These are phyloP conservation scores for Anadara kagoshimensis DNA, from an alignment of 1,140 invertebrate genomes.

Conservation along the genomic window DNA sequence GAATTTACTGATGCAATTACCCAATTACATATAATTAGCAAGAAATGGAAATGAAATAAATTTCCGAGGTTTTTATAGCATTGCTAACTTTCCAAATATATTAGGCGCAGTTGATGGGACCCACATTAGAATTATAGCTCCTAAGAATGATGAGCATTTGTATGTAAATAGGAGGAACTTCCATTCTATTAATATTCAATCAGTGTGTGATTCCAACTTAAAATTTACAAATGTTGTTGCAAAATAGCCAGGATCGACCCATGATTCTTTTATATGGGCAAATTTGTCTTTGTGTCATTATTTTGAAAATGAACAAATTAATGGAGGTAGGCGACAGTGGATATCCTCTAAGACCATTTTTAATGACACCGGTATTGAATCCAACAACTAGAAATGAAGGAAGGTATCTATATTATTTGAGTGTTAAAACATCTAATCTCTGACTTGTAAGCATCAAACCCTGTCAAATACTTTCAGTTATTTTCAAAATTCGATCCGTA, in stretches of 20 bases:
- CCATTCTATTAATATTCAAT: slow-evolving; percentile 28
- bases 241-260: slow-evolving; percentile 21
- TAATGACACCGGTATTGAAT: slow-evolving; percentile 11
- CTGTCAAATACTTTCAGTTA: too few species aligned
- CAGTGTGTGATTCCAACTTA: slow-evolving; percentile 19
- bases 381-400: slow-evolving; percentile 8
- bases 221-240: slow-evolving; percentile 31
- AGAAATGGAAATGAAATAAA: too few species aligned
- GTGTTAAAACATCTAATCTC: too few species aligned
- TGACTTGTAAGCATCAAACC: too few species aligned
- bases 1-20: too few species aligned
- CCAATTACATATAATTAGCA: too few species aligned
- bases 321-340: slow-evolving; percentile 19
- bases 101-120: slow-evolving; percentile 2
- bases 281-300: neutral
- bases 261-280: slow-evolving; percentile 27
- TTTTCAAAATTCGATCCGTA: too few species aligned
- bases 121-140: slow-evolving; percentile 6
- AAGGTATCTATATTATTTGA: too few species aligned
- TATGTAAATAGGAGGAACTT: slow-evolving; percentile 23
- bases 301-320: slow-evolving; percentile 3
- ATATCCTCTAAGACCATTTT: slow-evolving; percentile 24
- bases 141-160: slow-evolving; percentile 16
- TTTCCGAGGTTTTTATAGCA: slow-evolving; percentile 13
- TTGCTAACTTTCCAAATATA: slow-evolving; percentile 19